Evolutionary conservation across 2,888 invertebrate genomes (phyloP).

Genomic region (Caenorhabditis drosophilae): DNA sequence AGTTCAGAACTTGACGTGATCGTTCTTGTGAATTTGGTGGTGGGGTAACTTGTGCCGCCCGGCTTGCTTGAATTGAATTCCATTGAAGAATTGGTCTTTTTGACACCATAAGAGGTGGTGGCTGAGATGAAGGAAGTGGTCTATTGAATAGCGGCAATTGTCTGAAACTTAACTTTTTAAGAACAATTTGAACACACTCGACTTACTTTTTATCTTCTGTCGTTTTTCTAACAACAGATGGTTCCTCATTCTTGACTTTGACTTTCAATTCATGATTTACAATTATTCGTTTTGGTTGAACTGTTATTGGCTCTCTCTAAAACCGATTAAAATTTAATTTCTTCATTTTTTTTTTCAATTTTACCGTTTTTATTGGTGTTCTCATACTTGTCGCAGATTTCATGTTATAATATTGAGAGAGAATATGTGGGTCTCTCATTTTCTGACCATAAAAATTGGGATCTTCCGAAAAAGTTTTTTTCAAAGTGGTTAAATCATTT

Average conservation of each 20-base stretch:
- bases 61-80: constrained; percentile 8
- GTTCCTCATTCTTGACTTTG: too few relatives aligned
- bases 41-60: constrained; percentile 9
- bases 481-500: constrained; percentile 7
- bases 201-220: too few relatives aligned
- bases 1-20: too few relatives aligned
- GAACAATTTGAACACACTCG: too few relatives aligned
- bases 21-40: constrained; percentile 3
- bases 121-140: neutral
- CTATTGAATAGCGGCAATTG: neutral
- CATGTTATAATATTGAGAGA: constrained; percentile 20
- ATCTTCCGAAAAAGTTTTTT: constrained; percentile 18
- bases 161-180: too few relatives aligned
- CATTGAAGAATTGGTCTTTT: constrained; percentile 19
- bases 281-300: too few relatives aligned
- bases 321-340: neutral
- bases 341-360: neutral
- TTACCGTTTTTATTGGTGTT: neutral
- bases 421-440: constrained; percentile 27
- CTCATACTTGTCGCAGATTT: too few relatives aligned
- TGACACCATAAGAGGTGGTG: neutral
- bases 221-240: too few relatives aligned
- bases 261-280: too few relatives aligned
- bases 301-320: neutral
- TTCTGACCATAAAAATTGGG: constrained; percentile 20